phyloP scores from a whole-genome alignment of 2,888 invertebrate species.

The Scaptomyza cyrtandrae region DNA sequence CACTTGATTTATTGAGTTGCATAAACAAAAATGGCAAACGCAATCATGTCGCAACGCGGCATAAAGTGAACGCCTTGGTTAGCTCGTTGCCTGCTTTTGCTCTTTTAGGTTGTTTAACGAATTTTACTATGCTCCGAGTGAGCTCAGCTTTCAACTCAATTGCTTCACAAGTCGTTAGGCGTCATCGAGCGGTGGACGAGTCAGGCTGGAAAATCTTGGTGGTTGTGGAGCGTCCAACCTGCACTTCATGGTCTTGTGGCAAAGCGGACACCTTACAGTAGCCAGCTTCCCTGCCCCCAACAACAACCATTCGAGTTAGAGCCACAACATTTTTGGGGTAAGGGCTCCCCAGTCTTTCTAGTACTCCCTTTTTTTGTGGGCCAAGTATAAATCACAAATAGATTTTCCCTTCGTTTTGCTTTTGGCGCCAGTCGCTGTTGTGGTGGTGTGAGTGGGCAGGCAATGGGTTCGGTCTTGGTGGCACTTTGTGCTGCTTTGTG shows the following conservation, averaged over 20 bases:
- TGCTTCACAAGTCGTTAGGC: conserved; percentile 81
- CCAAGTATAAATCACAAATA: conserved; percentile 76
- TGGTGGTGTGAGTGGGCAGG: conserved; percentile 27
- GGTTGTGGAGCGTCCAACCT: conserved; percentile 31
- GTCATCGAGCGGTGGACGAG: conserved; percentile 63
- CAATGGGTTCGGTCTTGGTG: conserved; percentile 50
- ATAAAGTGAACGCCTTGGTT: conserved; percentile 50
- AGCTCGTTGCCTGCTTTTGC: background rate
- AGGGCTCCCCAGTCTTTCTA: conserved; percentile 15
- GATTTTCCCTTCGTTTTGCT: conserved; percentile 61
- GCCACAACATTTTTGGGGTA: conserved; percentile 60
- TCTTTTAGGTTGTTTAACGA: conserved; percentile 26
- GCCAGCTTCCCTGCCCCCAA: background rate
- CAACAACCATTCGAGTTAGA: conserved; percentile 3
- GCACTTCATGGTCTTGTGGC: conserved; percentile 66
- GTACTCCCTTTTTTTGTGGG: conserved; percentile 15
- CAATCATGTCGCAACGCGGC: conserved; percentile 79
- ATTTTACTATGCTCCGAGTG: conserved; percentile 47
- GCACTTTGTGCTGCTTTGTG: conserved; percentile 78
- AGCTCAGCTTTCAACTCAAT: conserved; percentile 80
- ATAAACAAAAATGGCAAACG: conserved; percentile 83
- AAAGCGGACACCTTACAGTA: conserved; percentile 39
- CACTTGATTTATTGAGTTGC: conserved; percentile 83
- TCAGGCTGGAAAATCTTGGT: conserved; percentile 5
- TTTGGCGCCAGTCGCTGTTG: conserved; percentile 46